Conservation (phyloP, 2,888 invertebrate genomes). For the Nematopogon swammerdamellus region DNA sequence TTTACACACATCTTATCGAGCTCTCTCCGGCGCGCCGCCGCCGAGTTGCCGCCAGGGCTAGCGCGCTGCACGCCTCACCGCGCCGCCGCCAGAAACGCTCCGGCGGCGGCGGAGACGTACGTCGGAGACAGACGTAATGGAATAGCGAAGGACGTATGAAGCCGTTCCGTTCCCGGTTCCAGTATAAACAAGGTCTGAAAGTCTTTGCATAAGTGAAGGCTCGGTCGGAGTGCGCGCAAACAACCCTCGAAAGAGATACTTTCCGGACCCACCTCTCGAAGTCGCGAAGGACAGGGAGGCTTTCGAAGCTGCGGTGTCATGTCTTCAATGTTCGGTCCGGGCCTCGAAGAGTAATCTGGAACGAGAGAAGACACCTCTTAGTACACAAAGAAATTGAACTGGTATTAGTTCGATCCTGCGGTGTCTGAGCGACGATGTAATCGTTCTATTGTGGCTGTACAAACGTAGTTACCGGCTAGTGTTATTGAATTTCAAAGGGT, state of each 20-base stretch:
- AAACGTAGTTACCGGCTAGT: no score
- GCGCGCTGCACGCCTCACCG: no score
- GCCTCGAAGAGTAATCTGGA: neutral
- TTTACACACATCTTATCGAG: neutral
- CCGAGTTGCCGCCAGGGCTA: no score
- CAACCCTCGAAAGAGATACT: neutral
- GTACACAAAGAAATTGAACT: no score
- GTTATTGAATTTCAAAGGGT: no score
- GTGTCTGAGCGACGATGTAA: no score
- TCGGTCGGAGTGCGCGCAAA: neutral
- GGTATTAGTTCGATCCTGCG: no score
- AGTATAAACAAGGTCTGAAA: neutral
- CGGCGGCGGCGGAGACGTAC: neutral
- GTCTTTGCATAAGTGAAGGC: neutral
- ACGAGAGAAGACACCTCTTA: neutral
- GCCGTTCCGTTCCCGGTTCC: neutral
- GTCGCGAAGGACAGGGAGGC: neutral
- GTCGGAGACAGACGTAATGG: neutral
- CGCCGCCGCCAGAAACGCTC: no score
- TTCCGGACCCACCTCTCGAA: neutral
- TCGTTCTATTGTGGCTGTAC: no score
- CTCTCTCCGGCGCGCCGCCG: neutral
- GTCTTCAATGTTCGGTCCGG: neutral
- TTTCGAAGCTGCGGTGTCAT: neutral
- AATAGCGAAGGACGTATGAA: neutral